Evolutionary conservation across 2,113 vertebrate species (phyloP), one percentile per base, ranked within the genome.

Genomic region (Pterocles orientalis): DNA sequence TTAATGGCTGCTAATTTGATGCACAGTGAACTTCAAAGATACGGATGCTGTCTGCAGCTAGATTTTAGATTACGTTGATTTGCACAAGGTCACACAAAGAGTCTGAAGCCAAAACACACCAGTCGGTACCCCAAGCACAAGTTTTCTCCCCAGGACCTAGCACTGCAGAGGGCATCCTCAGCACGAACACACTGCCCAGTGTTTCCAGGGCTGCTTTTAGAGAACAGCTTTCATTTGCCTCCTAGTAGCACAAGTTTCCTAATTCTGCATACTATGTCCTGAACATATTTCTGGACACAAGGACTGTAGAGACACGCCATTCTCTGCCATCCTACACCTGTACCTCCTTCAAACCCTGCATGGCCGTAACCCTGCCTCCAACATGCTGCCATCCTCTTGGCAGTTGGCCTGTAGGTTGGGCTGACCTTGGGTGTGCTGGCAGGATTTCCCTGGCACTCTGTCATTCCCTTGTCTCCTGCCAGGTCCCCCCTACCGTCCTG

Each of bases 371-470:
- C 92, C 91, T 95, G 84, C 95, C 95, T 95, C 77, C 7, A 1
- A 81, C 48, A 6, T 48, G 57, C 91, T 94, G 93, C 94, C 96
- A 82, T 95, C 83, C 86, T 25, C 96, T 95, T 97, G 96, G 96
- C 96, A 96, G 95, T 96, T 79, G 95, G 96, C 93, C 96, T 95
- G 96, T 72, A 97, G 94, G 96, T 95, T 97, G 95, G 96, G 94
- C 94, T 96, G 95, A 97, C 96, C 96, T 96, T 97, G 96, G 96
- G 94, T 95, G 86, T 95, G 94, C 94, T 97, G 96, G 96, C 96
- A 97, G 93, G 86, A 91, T 96, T 97, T 97, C 93, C 89, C 93
- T 97, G 94, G 96, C 96, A 97, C 94, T 96, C 94, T 95, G 96
- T 97, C 95, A 97, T 97, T 65, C 89, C 95, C 66, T 31, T 3